phyloP scores from a whole-genome alignment of 2,113 vertebrate species.

The Otus sunia region DNA sequence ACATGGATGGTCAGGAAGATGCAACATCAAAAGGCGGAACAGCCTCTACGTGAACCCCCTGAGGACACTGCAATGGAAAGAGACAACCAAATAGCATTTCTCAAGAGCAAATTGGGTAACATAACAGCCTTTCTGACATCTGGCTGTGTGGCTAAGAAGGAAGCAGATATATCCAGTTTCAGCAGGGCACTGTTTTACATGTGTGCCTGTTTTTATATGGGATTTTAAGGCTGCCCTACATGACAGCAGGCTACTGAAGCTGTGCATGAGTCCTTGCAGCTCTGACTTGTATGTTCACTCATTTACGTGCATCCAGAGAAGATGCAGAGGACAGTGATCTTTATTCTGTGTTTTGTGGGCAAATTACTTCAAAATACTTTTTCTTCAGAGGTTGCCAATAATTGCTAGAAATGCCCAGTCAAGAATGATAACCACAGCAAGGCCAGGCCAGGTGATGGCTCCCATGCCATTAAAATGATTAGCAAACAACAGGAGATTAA shows the following conservation, averaged over 20 bases:
- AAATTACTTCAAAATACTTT: background rate
- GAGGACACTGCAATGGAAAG: background rate
- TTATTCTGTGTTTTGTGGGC: background rate
- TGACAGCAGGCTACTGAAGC: background rate
- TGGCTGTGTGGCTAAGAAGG: background rate
- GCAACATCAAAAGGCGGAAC: background rate
- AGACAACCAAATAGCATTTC: background rate
- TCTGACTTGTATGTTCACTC: background rate
- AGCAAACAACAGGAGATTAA: background rate
- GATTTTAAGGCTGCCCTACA: background rate
- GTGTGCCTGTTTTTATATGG: fast-evolving
- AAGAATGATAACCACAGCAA: fast-evolving
- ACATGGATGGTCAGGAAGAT: background rate
- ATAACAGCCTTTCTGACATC: background rate
- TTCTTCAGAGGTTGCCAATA: background rate
- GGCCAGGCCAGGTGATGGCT: background rate
- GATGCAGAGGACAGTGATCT: background rate
- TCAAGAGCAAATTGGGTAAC: background rate
- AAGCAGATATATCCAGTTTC: background rate
- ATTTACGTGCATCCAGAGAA: background rate
- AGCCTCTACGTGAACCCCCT: fast-evolving
- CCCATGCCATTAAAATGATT: background rate
- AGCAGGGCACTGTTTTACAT: background rate
- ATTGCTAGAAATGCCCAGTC: background rate
- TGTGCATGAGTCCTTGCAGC: background rate